A percentile compares a stretch with the other conserved stretches of the same genome.
These are phyloP conservation scores for Squalus acanthias DNA, from an alignment of 2,797 vertebrate genomes.

Conservation along the genomic window DNA sequence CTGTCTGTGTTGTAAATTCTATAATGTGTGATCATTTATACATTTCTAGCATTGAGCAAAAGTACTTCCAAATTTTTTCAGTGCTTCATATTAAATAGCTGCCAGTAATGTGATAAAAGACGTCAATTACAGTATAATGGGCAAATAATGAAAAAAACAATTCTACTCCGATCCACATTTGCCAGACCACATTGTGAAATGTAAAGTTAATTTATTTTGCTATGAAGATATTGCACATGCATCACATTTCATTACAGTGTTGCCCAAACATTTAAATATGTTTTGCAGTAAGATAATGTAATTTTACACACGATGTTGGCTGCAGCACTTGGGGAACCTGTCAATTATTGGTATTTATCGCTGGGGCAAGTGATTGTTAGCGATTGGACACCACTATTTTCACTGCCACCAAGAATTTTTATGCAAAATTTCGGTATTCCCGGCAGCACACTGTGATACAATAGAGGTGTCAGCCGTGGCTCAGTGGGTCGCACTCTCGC, in stretches of 20 bases:
- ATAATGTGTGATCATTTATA: not conserved
- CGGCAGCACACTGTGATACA: not conserved
- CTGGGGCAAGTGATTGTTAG: not conserved
- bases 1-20: not conserved
- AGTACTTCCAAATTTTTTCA: not conserved
- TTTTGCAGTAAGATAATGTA: not conserved
- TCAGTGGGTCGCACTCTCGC: not conserved
- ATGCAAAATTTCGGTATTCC: not conserved
- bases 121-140: slow-evolving; percentile 22
- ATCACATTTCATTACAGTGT: slow-evolving; percentile 8
- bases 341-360: not conserved
- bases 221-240: not conserved
- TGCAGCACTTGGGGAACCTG: not conserved
- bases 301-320: not conserved
- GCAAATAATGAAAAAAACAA: slow-evolving; percentile 31
- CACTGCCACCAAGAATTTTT: not conserved
- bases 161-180: not conserved
- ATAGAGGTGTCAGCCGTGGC: no score
- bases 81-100: not conserved
- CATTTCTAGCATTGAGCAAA: not conserved
- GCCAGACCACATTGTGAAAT: slow-evolving; percentile 1
- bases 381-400: not conserved
- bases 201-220: slow-evolving; percentile 25
- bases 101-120: slow-evolving; percentile 4
- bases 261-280: slow-evolving; percentile 22